A percentile compares a stretch with the other conserved stretches of the same genome.
phyloP scores from a whole-genome alignment of 2,888 invertebrate species.

The Notodonta ziczac region DNA sequence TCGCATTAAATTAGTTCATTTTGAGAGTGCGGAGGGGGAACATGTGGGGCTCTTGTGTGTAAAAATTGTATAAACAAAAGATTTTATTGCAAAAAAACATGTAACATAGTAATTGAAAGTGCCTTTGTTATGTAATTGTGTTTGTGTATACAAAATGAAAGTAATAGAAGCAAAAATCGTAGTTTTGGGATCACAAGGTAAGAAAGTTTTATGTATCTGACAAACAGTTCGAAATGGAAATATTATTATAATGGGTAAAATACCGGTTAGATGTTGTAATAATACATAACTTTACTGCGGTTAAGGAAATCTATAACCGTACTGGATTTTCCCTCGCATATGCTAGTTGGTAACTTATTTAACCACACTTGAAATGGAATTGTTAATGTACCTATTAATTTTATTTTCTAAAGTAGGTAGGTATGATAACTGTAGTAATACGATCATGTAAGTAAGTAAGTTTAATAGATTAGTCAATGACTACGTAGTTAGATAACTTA shows the following conservation, averaged over 20 bases:
- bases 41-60: slow-evolving; percentile 20
- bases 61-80: slow-evolving; percentile 23
- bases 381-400: no score
- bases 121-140: slow-evolving; percentile 22
- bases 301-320: neutral
- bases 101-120: slow-evolving; percentile 31
- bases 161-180: slow-evolving; percentile 93
- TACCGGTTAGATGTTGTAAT: slow-evolving; percentile 27
- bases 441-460: no score
- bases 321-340: neutral
- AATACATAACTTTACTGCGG: slow-evolving; percentile 4
- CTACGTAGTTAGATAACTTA: no score
- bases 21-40: slow-evolving; percentile 10
- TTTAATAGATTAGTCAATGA: no score
- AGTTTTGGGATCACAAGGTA: slow-evolving; percentile 92
- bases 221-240: slow-evolving; percentile 10
- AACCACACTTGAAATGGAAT: no score
- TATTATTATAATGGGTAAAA: slow-evolving; percentile 81
- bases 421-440: no score
- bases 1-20: slow-evolving; percentile 18
- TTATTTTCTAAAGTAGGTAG: no score
- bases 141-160: slow-evolving; percentile 84
- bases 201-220: slow-evolving; percentile 37
- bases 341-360: neutral
- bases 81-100: slow-evolving; percentile 31